Percentiles rank a stretch among this genome's conserved stretches.
Conservation (phyloP, 92 coral and sea anemone species). For the Porites evermanni region DNA sequence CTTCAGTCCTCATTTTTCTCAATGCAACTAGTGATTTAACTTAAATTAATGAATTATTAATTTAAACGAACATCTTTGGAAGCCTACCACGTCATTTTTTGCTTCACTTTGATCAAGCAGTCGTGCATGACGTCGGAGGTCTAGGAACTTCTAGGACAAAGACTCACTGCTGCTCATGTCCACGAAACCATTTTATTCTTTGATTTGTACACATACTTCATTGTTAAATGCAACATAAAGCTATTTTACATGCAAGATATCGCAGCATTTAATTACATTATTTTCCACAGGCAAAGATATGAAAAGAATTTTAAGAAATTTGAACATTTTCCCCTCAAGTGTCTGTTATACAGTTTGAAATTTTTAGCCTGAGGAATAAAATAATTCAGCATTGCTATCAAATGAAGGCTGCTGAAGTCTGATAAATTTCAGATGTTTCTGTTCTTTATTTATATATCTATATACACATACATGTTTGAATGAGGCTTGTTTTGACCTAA, state of each 20-base stretch:
- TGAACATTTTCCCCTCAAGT: too few relatives aligned
- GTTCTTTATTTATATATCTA: too few relatives aligned
- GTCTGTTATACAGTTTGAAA: too few relatives aligned
- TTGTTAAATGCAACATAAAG: not conserved
- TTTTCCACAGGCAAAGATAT: not conserved
- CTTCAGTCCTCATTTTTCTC: too few relatives aligned
- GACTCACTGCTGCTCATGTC: not conserved
- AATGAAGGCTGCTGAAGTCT: too few relatives aligned
- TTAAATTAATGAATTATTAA: not conserved
- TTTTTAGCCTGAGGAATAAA: too few relatives aligned
- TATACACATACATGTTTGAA: too few relatives aligned
- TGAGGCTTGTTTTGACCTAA: too few relatives aligned
- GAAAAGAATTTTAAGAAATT: not conserved
- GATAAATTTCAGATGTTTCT: too few relatives aligned
- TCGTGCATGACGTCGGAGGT: constrained; percentile 21
- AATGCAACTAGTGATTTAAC: too few relatives aligned
- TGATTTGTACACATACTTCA: constrained; percentile 20
- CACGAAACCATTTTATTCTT: not conserved
- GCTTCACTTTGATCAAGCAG: not conserved
- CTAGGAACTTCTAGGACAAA: not conserved
- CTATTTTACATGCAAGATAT: not conserved
- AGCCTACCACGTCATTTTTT: not conserved
- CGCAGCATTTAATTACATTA: not conserved
- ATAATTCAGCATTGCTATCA: too few relatives aligned
- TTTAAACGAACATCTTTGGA: not conserved